These are phyloP conservation scores for Asteroscopus sphinx DNA, from an alignment of 2,888 invertebrate species.

Conservation along the genomic window DNA sequence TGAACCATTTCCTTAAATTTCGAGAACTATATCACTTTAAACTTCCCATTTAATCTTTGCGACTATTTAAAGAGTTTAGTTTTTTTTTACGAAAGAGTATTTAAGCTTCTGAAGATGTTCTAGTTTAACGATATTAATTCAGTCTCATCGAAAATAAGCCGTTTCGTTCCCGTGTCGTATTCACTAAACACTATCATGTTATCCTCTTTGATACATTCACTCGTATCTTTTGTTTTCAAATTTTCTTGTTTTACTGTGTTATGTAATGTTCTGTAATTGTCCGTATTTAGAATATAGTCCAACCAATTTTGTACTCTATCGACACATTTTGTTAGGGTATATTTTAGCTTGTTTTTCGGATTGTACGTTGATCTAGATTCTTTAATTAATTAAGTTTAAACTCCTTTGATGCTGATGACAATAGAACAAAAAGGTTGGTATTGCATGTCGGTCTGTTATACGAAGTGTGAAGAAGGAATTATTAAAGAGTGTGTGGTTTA, in stretches of 20 bases:
- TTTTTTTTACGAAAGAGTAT: neutral
- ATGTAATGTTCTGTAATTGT: slow-evolving; percentile 64
- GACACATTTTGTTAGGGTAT: slow-evolving; percentile 22
- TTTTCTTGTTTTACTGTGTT: slow-evolving; percentile 64
- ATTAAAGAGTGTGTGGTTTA: slow-evolving; percentile 49
- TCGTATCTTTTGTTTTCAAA: slow-evolving; percentile 58
- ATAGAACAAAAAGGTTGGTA: slow-evolving; percentile 51
- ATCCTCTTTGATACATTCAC: slow-evolving; percentile 65
- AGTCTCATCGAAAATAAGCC: slow-evolving; percentile 16
- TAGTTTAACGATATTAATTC: neutral
- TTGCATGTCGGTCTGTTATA: slow-evolving; percentile 52
- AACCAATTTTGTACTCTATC: slow-evolving; percentile 48
- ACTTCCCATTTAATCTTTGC: neutral
- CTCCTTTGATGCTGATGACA: slow-evolving; percentile 61
- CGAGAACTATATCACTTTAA: neutral
- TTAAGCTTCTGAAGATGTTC: neutral
- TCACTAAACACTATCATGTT: slow-evolving; percentile 36
- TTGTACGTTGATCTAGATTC: slow-evolving; percentile 58
- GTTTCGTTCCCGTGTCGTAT: slow-evolving; percentile 50
- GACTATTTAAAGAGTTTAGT: neutral
- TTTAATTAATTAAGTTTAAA: slow-evolving; percentile 64
- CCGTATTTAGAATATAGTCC: slow-evolving; percentile 41
- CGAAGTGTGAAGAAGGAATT: slow-evolving; percentile 52
- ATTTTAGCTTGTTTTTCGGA: slow-evolving; percentile 35
- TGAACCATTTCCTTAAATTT: neutral